Evolutionary conservation across 1,140 invertebrate species (phyloP), one percentile per base, ranked within the genome.

Genomic region (Bombus breviceps): DNA sequence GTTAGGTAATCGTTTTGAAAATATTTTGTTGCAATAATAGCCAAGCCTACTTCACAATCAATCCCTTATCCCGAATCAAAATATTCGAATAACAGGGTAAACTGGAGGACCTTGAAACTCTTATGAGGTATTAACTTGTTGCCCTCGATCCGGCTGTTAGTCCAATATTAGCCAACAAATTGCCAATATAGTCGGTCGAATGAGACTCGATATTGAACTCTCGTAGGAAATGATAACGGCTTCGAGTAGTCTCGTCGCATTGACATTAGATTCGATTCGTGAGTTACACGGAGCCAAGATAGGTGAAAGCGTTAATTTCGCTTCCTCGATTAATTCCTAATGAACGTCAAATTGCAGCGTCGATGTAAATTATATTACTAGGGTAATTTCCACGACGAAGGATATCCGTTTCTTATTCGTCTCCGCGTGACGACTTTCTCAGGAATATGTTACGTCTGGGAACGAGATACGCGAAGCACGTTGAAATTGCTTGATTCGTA

Each of bases 121-220:
- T n/a, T 18, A 66, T 1, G 15, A 6, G 34, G 32, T 41, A 71
- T 59, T 62, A 64, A 39, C 76, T 62, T 62, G 68, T 85, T 62
- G 66, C 68, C 68, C 32, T 37, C 39, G 10, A 39, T n/a, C 41
- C 62, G 59, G 47, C 39, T 47, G 68, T 80, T 85, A 72, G 68
- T 41, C 32, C 83, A 47, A 72, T 85, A 85, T 85, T 72, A 72
- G 66, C 72, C 25, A 71, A 32, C 43, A 86, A 82, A 86, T 86
- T 86, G 84, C 72, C 84, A 86, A 86, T 86, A 83, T 69, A 37
- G 72, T 32, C 2, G 34, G 6, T 59, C 69, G 39, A 74, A 59
- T 43, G 84, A 32, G 71, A 62, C 37, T 37, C 47, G 59, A 82
- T 82, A 86, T 86, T 86, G 80, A 86, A 82, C 74, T 86, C 47